These are phyloP conservation scores for Melitaea cinxia DNA, from an alignment of 1,140 invertebrate genomes.

Conservation along the genomic window DNA sequence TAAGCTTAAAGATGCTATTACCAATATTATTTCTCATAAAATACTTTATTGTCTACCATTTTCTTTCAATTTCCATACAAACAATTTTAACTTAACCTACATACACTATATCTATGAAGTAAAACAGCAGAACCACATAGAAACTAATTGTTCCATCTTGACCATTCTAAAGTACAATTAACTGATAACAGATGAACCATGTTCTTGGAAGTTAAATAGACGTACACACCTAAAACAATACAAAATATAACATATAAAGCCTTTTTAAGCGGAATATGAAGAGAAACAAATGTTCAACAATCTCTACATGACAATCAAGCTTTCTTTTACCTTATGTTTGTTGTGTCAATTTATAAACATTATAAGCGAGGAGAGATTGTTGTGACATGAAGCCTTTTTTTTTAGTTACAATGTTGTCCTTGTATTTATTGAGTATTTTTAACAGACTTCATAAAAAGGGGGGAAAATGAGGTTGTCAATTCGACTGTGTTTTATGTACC, in stretches of 20 bases:
- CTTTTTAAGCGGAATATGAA: constrained; percentile 29
- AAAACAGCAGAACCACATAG: background rate
- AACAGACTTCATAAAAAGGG: too few relatives aligned
- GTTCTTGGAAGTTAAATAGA: constrained; percentile 45
- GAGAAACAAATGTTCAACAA: constrained; percentile 13
- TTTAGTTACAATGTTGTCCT: background rate
- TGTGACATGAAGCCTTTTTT: background rate
- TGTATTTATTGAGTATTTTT: too few relatives aligned
- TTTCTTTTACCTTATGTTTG: background rate
- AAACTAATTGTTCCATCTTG: background rate
- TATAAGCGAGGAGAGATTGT: background rate
- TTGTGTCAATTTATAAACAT: background rate
- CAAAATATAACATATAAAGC: constrained; percentile 31
- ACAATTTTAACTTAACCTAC: too few relatives aligned
- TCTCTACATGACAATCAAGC: background rate
- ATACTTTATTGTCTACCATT: too few relatives aligned
- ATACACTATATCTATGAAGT: background rate
- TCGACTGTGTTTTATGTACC: too few relatives aligned
- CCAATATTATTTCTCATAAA: too few relatives aligned
- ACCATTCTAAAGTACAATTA: constrained; percentile 26
- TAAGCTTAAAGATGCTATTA: too few relatives aligned
- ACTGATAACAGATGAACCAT: constrained; percentile 41
- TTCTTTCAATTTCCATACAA: too few relatives aligned
- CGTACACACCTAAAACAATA: constrained; percentile 41
- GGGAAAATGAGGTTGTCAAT: too few relatives aligned